Evolutionary conservation across 2,113 vertebrate genomes (phyloP), one percentile per base, ranked within the genome.

Genomic region (Scomber japonicus): DNA sequence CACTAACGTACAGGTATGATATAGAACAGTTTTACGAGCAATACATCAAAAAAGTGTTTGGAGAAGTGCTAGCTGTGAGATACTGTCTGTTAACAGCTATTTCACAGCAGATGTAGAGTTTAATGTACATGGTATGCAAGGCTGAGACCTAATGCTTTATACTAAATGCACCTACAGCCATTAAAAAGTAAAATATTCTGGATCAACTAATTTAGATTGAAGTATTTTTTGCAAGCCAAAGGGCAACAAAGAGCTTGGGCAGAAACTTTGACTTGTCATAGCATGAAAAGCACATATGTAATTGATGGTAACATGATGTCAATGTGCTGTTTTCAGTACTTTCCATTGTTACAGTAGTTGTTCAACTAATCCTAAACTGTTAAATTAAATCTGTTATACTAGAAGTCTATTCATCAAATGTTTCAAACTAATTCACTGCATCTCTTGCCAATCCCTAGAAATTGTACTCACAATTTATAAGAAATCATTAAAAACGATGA

Each of bases 1-100:
- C 30, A 75, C 11, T 71, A 83, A 91, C 74, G 93, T 99, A 19
- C 94, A 97, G 97, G 98, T 98, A 94, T 16, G 55, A 24, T 21
- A 21, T 21, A 21, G 21, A 59, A 19, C 3, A 21, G 16, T 35
- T 53, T 53, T 21, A 16, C 46, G 9, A 0, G 50, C 17, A 10
- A 21, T 50, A 50, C 30, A 61, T 24, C 15, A 48, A 48, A 13
- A 48, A 10, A 11, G 15, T 66, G 11, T 46, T 8, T 44, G 21
- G 7, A 21, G 14, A 19, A 53, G 17, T 51, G n/a, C 27, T 19
- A n/a, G 3, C 4, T 1, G 35, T 40, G 35, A 7, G 35, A 40
- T 40, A 40, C 8, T 68, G 17, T 53, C 9, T 8, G n/a, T 3
- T 53, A 19, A 53, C n/a, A 54, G n/a, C 3, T 44, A 44, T 44